These are phyloP conservation scores for Caradrina clavipalpis DNA, from an alignment of 2,888 invertebrate species.

Conservation along the genomic window DNA sequence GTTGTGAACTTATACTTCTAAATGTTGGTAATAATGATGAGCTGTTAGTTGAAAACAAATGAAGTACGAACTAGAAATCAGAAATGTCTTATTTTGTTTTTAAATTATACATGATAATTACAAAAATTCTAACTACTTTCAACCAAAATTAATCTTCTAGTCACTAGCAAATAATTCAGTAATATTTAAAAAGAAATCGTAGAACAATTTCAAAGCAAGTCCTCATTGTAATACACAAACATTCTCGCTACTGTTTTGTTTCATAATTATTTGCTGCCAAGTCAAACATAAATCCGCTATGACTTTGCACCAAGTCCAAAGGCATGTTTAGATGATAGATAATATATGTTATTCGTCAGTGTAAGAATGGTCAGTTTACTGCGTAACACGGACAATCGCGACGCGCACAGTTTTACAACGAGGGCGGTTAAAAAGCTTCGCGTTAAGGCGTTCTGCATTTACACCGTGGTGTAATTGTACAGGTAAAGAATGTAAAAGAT, in stretches of 20 bases:
- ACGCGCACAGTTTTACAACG: constrained; percentile 86
- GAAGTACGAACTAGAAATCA: neutral
- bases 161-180: neutral
- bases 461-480: constrained; percentile 71
- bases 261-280: constrained; percentile 58
- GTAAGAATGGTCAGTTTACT: constrained; percentile 85
- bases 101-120: neutral
- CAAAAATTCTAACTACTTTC: neutral
- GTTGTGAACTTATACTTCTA: too few relatives aligned
- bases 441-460: constrained; percentile 75
- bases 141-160: neutral
- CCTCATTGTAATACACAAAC: neutral
- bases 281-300: constrained; percentile 49
- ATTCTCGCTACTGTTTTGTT: constrained; percentile 44
- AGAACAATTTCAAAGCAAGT: neutral
- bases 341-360: constrained; percentile 82
- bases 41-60: too few relatives aligned
- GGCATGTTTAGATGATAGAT: constrained; percentile 80
- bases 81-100: too few relatives aligned
- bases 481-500: neutral
- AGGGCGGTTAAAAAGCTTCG: constrained; percentile 87
- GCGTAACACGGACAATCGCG: constrained; percentile 90
- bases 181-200: neutral
- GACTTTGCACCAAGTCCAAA: constrained; percentile 59
- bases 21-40: neutral